phyloP scores from a whole-genome alignment of 2,113 vertebrate genomes.

The Athene noctua region DNA sequence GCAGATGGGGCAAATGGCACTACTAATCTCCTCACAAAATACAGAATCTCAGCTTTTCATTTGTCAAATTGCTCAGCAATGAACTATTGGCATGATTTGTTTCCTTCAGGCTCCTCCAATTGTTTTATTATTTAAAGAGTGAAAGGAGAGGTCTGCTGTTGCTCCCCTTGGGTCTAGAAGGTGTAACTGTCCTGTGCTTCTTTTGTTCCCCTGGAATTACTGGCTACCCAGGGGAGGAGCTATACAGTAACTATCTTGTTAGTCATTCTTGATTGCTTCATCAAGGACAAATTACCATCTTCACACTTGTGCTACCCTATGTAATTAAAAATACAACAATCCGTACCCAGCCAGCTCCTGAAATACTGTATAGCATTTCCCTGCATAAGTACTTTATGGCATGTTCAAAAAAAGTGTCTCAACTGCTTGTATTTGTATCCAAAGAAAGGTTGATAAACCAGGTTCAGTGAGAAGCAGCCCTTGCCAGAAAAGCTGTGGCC shows the following conservation, averaged over 20 bases:
- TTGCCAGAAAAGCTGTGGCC: neutral
- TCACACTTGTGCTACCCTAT: neutral
- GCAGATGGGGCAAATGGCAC: neutral
- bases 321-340: neutral
- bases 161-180: neutral
- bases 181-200: neutral
- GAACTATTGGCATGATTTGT: neutral
- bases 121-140: neutral
- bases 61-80: neutral
- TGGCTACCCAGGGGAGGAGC: neutral
- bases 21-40: neutral
- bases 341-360: neutral
- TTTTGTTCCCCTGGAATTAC: neutral
- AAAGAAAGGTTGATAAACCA: neutral
- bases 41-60: neutral
- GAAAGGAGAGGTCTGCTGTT: neutral
- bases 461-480: neutral
- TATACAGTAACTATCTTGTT: neutral
- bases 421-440: neutral
- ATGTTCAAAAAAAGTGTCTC: neutral
- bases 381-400: neutral
- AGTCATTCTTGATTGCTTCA: neutral
- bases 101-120: neutral
- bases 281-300: neutral
- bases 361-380: neutral